A percentile compares a stretch with the other conserved stretches of the same genome.
These are phyloP conservation scores for Oncorhynchus clarkii DNA, from an alignment of 2,113 vertebrate genomes.

Conservation along the genomic window DNA sequence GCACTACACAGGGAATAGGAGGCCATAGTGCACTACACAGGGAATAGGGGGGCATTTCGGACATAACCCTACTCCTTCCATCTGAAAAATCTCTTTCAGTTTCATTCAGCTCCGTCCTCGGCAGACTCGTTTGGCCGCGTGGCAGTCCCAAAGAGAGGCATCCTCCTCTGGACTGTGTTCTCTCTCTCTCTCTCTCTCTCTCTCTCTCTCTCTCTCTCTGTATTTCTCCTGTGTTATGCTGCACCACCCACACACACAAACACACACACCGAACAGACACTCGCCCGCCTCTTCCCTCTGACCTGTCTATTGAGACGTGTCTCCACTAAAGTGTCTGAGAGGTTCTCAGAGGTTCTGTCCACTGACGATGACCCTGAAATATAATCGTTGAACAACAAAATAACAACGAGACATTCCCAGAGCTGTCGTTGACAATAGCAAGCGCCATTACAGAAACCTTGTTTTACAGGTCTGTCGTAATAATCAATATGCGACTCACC, in stretches of 20 bases:
- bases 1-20: no score
- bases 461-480: slow-evolving; percentile 62
- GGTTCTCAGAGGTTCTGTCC: slow-evolving; percentile 21
- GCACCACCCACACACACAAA: neutral
- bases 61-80: slow-evolving; percentile 35
- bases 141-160: slow-evolving; percentile 52
- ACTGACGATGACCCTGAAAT: slow-evolving; percentile 56
- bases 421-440: slow-evolving; percentile 64
- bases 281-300: no score
- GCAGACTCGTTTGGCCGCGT: slow-evolving; percentile 53
- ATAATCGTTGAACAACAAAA: slow-evolving; percentile 55
- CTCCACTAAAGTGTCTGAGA: neutral
- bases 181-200: neutral
- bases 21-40: no score
- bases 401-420: slow-evolving; percentile 42
- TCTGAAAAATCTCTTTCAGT: slow-evolving; percentile 49
- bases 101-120: slow-evolving; percentile 38
- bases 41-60: no score
- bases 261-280: no score
- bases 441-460: slow-evolving; percentile 56
- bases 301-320: slow-evolving; percentile 4
- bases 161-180: slow-evolving; percentile 29
- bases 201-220: neutral
- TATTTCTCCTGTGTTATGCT: slow-evolving; percentile 25
- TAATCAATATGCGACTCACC: slow-evolving; percentile 62